A percentile compares a stretch with the other conserved stretches of the same genome.
Conservation (phyloP, 2,888 invertebrate genomes). For the Plagodis dolabraria region DNA sequence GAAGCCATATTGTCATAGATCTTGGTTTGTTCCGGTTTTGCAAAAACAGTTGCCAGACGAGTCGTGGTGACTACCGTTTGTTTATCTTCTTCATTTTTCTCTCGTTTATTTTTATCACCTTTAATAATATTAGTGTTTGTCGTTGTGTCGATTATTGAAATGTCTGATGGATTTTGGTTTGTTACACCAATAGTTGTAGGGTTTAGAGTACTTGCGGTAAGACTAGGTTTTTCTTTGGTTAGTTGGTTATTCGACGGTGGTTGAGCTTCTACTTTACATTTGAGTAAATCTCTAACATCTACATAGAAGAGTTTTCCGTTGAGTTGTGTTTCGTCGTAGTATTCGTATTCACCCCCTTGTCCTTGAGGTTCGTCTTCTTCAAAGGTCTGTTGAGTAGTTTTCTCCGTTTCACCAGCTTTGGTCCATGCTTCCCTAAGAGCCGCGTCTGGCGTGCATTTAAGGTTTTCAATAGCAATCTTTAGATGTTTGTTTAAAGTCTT, state of each 20-base stretch:
- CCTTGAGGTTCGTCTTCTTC: constrained; percentile 51
- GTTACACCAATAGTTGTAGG: constrained; percentile 25
- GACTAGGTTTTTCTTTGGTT: constrained; percentile 26
- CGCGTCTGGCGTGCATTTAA: constrained; percentile 67
- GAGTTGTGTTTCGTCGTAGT: constrained; percentile 73
- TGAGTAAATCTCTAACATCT: constrained; percentile 67
- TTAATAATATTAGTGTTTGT: constrained; percentile 30
- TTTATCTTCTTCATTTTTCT: constrained; percentile 30
- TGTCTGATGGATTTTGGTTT: constrained; percentile 42
- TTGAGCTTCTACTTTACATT: constrained; percentile 46
- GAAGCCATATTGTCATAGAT: constrained; percentile 70
- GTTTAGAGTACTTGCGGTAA: constrained; percentile 25
- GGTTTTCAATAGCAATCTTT: constrained; percentile 64
- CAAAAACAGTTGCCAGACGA: constrained; percentile 73
- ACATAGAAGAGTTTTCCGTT: constrained; percentile 75
- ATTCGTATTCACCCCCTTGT: constrained; percentile 65
- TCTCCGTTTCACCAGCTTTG: constrained; percentile 54
- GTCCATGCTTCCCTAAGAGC: constrained; percentile 61
- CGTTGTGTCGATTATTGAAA: constrained; percentile 35
- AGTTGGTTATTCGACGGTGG: constrained; percentile 13
- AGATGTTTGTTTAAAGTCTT: constrained; percentile 63
- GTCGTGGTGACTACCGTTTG: constrained; percentile 60
- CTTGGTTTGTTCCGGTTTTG: constrained; percentile 64
- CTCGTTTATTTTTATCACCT: constrained; percentile 27
- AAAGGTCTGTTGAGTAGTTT: constrained; percentile 42